phyloP scores from a whole-genome alignment of 2,888 invertebrate genomes.

The Geophilus truncorum region DNA sequence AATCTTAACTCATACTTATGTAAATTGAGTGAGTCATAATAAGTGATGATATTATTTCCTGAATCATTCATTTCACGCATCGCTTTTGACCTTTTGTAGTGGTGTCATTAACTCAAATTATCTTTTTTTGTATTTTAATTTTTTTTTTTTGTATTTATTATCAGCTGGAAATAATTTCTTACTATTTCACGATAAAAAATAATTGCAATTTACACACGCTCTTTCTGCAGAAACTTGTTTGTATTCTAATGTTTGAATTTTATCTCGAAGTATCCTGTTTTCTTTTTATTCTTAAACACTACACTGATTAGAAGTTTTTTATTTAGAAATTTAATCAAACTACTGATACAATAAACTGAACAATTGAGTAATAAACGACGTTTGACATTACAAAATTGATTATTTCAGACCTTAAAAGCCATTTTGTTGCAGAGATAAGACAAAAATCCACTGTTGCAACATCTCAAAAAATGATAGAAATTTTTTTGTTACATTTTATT shows the following conservation, averaged over 20 bases:
- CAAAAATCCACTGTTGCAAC: too few relatives aligned
- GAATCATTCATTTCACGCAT: neutral
- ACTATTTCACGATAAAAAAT: neutral
- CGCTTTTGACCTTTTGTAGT: neutral
- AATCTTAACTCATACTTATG: neutral
- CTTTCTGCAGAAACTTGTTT: slow-evolving; percentile 7
- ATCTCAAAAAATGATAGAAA: too few relatives aligned
- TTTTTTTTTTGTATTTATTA: neutral
- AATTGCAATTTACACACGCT: neutral
- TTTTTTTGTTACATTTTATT: too few relatives aligned
- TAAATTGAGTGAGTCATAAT: neutral
- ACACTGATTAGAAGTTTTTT: neutral
- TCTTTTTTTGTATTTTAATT: neutral
- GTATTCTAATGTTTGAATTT: neutral
- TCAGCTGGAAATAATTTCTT: neutral
- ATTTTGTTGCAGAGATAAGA: too few relatives aligned
- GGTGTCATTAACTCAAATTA: neutral
- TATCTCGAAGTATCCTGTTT: slow-evolving; percentile 8
- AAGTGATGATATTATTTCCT: slow-evolving; percentile 2
- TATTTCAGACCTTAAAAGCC: too few relatives aligned
- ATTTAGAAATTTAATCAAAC: neutral
- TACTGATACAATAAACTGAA: neutral
- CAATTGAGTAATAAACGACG: neutral
- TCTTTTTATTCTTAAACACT: neutral
- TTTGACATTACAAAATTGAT: neutral